Percentiles rank a stretch among this genome's conserved stretches.
Conservation (phyloP, 2,113 vertebrate genomes). For the Camelus dromedarius region DNA sequence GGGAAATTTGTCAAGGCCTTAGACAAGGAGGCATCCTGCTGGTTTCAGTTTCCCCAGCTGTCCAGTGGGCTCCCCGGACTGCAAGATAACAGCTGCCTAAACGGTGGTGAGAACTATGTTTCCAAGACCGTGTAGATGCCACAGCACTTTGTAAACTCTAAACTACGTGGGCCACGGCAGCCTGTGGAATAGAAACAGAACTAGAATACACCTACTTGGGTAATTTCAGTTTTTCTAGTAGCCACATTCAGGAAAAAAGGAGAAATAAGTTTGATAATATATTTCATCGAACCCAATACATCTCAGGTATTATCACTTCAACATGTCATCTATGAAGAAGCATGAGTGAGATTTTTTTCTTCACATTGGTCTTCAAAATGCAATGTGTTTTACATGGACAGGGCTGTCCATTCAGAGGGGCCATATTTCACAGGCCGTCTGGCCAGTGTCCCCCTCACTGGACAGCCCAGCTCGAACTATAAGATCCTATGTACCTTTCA, state of each 20-base stretch:
- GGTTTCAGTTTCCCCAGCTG: background rate
- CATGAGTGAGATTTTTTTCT: background rate
- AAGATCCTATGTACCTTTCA: background rate
- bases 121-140: background rate
- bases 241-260: background rate
- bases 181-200: background rate
- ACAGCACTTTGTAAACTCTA: background rate
- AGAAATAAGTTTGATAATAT: background rate
- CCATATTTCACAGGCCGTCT: background rate
- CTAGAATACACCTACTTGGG: background rate
- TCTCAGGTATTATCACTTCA: background rate
- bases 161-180: background rate
- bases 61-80: background rate
- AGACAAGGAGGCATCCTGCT: background rate
- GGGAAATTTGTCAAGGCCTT: background rate
- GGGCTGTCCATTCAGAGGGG: background rate
- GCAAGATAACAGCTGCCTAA: background rate
- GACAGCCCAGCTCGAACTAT: background rate
- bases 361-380: background rate
- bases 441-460: background rate
- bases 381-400: background rate
- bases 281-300: background rate
- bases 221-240: background rate
- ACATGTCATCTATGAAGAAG: background rate
- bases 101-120: background rate